Conservation (phyloP, 2,113 vertebrate genomes). For the Calonectris borealis region DNA sequence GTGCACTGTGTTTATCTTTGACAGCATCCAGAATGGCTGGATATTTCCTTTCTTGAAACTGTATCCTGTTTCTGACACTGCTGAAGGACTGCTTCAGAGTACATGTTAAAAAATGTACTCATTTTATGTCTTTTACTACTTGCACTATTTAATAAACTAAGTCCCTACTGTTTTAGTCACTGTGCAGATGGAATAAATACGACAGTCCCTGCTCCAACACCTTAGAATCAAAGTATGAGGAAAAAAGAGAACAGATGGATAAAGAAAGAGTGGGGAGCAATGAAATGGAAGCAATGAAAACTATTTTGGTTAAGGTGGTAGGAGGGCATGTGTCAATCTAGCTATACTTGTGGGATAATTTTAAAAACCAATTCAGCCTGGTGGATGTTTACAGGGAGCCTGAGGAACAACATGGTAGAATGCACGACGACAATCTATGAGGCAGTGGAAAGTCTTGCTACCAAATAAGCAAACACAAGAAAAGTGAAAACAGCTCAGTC, state of each 20-base stretch:
- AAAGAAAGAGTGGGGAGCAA: constrained; percentile 35
- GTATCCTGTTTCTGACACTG: not conserved
- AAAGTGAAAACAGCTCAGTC: not conserved
- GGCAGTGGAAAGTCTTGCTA: not conserved
- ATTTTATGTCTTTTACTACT: not conserved
- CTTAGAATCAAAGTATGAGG: not conserved
- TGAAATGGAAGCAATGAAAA: constrained; percentile 27
- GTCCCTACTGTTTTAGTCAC: not conserved
- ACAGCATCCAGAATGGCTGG: not conserved
- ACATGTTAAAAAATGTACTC: not conserved
- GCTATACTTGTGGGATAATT: not conserved
- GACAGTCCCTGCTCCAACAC: not conserved
- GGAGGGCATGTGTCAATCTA: constrained; percentile 59
- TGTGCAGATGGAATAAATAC: not conserved
- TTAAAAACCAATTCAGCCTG: not conserved
- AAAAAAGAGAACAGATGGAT: constrained; percentile 53
- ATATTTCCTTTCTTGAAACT: not conserved
- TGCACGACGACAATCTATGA: not conserved
- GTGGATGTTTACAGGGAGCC: constrained; percentile 18
- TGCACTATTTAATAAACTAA: not conserved
- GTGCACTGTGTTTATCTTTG: not conserved
- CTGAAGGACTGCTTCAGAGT: not conserved
- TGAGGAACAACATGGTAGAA: not conserved
- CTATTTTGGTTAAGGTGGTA: constrained; percentile 53
- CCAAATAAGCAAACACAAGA: constrained; percentile 3